Conservation (phyloP, 2,797 vertebrate species). For the Trachops cirrhosus region DNA sequence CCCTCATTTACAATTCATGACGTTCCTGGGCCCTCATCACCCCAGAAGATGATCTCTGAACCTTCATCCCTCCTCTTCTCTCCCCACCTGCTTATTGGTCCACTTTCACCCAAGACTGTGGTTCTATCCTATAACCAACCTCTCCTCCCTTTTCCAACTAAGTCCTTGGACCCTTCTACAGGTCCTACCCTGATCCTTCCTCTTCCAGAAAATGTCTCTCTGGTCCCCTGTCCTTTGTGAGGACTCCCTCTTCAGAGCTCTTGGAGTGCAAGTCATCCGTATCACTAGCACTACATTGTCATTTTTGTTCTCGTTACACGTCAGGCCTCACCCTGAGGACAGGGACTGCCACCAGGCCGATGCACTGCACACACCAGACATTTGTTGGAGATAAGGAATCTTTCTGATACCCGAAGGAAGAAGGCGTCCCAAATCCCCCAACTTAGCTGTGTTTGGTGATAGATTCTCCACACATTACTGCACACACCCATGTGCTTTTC, state of each 20-base stretch:
- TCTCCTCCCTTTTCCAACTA: not conserved
- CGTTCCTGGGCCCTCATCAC: not conserved
- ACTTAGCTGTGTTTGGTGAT: not conserved
- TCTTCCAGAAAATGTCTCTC: not conserved
- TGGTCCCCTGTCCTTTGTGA: fast-evolving
- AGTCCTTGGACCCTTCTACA: not conserved
- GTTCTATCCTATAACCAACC: not conserved
- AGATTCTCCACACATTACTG: not conserved
- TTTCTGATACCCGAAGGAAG: not conserved
- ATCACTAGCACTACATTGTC: not conserved
- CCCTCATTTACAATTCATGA: not conserved
- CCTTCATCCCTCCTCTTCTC: not conserved
- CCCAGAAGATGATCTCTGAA: not conserved
- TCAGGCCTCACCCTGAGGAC: not conserved
- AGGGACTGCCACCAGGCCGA: not conserved
- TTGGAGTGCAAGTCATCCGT: not conserved
- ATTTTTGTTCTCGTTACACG: not conserved
- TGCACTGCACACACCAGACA: fast-evolving
- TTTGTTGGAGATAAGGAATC: not conserved
- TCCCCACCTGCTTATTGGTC: not conserved
- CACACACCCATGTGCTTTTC: not conserved
- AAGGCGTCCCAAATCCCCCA: not conserved
- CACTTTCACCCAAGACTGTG: not conserved
- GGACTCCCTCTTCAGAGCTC: not conserved
- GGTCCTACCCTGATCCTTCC: not conserved